Percentiles rank a stretch among this genome's conserved stretches.
phyloP scores from a whole-genome alignment of 2,888 invertebrate species.

The Brachyopa scutellaris region DNA sequence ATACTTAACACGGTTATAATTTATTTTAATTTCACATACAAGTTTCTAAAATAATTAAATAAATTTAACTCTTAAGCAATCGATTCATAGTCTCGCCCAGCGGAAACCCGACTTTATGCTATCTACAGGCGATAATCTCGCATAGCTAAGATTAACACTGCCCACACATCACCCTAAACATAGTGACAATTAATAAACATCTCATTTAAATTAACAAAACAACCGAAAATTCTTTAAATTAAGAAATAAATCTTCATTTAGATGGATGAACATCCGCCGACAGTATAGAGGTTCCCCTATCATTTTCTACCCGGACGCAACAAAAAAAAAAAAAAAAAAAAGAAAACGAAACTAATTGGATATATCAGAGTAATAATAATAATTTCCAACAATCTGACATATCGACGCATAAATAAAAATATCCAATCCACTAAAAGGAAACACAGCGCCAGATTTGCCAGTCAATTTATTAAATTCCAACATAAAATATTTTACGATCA shows the following conservation, averaged over 20 bases:
- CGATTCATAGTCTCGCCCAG: too few species aligned
- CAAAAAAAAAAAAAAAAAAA: too few species aligned
- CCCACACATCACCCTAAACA: constrained; percentile 12
- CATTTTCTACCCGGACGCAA: background rate
- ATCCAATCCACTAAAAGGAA: too few species aligned
- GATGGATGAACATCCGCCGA: constrained; percentile 11
- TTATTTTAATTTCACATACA: too few species aligned
- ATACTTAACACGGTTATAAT: too few species aligned
- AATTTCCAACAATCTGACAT: constrained; percentile 44
- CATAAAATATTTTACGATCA: constrained; percentile 31
- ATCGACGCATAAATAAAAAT: constrained; percentile 16
- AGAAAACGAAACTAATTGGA: constrained; percentile 47
- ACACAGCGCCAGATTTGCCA: background rate
- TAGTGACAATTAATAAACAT: background rate
- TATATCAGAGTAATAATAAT: constrained; percentile 38
- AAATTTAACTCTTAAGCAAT: too few species aligned
- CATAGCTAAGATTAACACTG: too few species aligned
- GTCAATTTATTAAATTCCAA: background rate
- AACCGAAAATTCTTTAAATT: constrained; percentile 20
- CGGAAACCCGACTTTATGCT: too few species aligned
- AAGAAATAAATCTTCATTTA: constrained; percentile 39
- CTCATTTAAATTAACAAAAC: constrained; percentile 6
- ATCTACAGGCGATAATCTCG: too few species aligned
- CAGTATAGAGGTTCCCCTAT: background rate
- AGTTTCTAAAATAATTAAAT: too few species aligned